Percentiles rank a stretch among this genome's conserved stretches.
Conservation (phyloP, 2,113 vertebrate species). For the Prinia subflava region DNA sequence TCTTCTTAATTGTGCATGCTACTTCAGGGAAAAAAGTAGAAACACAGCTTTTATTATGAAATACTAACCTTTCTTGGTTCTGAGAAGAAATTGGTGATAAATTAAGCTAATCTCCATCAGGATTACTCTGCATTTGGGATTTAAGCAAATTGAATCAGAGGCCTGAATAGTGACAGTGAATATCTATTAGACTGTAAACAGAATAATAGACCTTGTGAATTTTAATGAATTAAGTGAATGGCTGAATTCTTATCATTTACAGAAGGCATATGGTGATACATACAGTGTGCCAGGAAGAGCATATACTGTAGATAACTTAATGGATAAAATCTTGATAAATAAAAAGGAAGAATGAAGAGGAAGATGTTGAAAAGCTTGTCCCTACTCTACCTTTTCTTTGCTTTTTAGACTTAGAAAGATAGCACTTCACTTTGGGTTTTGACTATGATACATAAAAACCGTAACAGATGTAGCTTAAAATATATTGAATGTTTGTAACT, state of each 20-base stretch:
- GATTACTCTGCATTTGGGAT: conserved; percentile 78
- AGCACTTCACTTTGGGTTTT: not conserved
- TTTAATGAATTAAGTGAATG: conserved; percentile 78
- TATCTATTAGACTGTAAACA: conserved; percentile 83
- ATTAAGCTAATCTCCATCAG: conserved; percentile 82
- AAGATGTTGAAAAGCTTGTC: not conserved
- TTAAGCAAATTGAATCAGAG: conserved; percentile 84
- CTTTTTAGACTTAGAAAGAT: not conserved
- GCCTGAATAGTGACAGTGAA: conserved; percentile 79
- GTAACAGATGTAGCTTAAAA: not conserved
- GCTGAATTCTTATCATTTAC: conserved; percentile 47
- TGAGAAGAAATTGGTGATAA: conserved; percentile 78
- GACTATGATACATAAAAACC: not conserved
- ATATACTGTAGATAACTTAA: conserved; percentile 36
- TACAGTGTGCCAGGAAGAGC: not conserved
- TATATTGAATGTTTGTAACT: not conserved
- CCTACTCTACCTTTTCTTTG: not conserved
- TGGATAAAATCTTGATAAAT: conserved; percentile 30
- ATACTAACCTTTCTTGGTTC: conserved; percentile 54
- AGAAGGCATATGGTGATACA: conserved; percentile 36
- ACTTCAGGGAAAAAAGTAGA: not conserved
- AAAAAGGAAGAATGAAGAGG: not conserved
- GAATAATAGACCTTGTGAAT: conserved; percentile 73
- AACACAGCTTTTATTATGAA: conserved; percentile 59
- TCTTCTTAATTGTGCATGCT: not conserved